Conservation (phyloP, 2,888 invertebrate species). For the Apoda limacodes region DNA sequence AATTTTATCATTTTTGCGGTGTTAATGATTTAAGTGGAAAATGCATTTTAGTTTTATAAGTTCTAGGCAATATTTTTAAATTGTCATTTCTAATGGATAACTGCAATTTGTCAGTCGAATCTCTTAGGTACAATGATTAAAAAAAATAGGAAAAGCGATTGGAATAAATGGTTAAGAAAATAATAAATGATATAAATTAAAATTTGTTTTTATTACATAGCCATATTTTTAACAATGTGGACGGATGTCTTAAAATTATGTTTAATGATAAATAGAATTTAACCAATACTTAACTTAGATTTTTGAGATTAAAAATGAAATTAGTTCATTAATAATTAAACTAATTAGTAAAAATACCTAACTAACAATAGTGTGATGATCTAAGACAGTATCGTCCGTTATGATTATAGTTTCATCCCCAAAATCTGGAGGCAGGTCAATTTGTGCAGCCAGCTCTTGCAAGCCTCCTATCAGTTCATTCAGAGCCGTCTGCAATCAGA, state of each 20-base stretch:
- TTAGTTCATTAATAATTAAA: constrained; percentile 10
- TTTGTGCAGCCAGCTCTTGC: constrained; percentile 52
- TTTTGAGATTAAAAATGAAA: too few relatives aligned
- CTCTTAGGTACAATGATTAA: constrained; percentile 64
- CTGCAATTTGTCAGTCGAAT: constrained; percentile 59
- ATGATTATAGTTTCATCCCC: constrained; percentile 51
- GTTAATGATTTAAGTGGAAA: constrained; percentile 61
- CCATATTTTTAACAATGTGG: too few relatives aligned
- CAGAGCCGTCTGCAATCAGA: constrained; percentile 39
- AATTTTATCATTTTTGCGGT: constrained; percentile 60
- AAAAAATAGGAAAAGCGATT: constrained; percentile 67
- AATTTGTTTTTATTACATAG: constrained; percentile 22
- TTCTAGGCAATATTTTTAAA: constrained; percentile 67
- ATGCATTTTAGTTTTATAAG: constrained; percentile 69
- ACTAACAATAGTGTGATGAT: constrained; percentile 54
- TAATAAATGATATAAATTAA: constrained; percentile 66
- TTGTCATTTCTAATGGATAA: constrained; percentile 60
- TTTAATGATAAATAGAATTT: too few relatives aligned
- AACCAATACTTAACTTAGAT: too few relatives aligned
- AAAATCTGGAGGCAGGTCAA: constrained; percentile 49
- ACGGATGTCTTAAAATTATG: not conserved
- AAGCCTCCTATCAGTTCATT: constrained; percentile 48
- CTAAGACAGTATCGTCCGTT: constrained; percentile 48
- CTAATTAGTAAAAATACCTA: constrained; percentile 20
- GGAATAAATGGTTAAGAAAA: constrained; percentile 69